These are phyloP conservation scores for Dryoscopus gambensis DNA, from an alignment of 2,113 vertebrate species.

Conservation along the genomic window DNA sequence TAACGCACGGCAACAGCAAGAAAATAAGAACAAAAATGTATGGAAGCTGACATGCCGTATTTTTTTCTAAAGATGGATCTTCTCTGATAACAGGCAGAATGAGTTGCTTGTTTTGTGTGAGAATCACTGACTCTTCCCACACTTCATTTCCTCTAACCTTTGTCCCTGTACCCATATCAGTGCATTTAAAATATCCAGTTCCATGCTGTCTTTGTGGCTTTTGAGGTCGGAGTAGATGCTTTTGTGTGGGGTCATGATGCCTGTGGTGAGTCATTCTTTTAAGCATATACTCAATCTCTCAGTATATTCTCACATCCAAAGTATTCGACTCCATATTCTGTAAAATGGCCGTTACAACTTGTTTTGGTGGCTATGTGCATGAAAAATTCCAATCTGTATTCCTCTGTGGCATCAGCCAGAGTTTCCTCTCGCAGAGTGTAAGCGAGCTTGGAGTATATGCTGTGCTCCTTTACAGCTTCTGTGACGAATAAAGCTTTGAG, in stretches of 20 bases:
- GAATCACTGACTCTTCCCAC: constrained; percentile 54
- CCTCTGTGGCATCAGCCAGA: not conserved
- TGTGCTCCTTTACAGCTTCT: not conserved
- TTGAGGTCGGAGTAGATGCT: constrained; percentile 47
- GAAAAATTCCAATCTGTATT: not conserved
- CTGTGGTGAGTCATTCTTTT: constrained; percentile 27
- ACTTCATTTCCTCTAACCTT: constrained; percentile 56
- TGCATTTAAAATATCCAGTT: constrained; percentile 43
- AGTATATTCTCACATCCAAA: constrained; percentile 1
- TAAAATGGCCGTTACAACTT: not conserved
- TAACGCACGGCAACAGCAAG: not conserved
- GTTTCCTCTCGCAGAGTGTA: not conserved
- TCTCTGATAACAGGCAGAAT: not conserved
- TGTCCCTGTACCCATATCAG: constrained; percentile 25
- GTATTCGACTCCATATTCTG: not conserved
- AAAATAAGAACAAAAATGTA: not conserved
- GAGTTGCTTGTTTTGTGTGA: constrained; percentile 25
- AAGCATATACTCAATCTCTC: not conserved
- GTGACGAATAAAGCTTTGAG: not conserved
- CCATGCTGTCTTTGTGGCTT: constrained; percentile 17
- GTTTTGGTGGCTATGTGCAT: not conserved
- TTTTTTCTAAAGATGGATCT: not conserved
- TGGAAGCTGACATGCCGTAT: not conserved
- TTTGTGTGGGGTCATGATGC: constrained; percentile 50
- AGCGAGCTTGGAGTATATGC: not conserved